Evolutionary conservation across 2,888 invertebrate genomes (phyloP).

Genomic region (Ophion ellenae): DNA sequence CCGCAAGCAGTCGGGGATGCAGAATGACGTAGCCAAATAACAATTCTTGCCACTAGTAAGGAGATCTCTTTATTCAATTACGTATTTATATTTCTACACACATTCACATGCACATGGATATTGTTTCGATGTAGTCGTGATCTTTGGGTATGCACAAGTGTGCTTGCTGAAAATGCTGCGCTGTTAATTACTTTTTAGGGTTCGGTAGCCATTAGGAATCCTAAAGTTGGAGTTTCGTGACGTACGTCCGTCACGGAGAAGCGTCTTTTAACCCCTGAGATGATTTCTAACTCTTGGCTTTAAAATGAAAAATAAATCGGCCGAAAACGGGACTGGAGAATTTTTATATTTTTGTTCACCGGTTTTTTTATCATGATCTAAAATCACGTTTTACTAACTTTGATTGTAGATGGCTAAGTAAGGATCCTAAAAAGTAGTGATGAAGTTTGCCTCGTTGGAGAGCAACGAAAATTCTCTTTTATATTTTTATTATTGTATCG

Average conservation of each 20-base stretch:
- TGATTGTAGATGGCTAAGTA: too few relatives aligned
- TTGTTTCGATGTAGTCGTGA: constrained; percentile 31
- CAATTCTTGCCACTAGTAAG: constrained; percentile 83
- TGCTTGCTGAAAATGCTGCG: not conserved
- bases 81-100: constrained; percentile 35
- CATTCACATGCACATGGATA: constrained; percentile 11
- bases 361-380: too few relatives aligned
- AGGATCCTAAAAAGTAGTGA: too few relatives aligned
- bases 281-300: not conserved
- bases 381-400: too few relatives aligned
- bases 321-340: not conserved
- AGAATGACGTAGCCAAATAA: constrained; percentile 83
- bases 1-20: constrained; percentile 83
- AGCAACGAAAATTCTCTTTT: too few relatives aligned
- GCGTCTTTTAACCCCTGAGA: not conserved
- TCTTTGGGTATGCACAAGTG: constrained; percentile 47
- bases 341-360: not conserved
- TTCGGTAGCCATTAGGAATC: not conserved
- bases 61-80: constrained; percentile 75
- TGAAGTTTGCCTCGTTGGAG: too few relatives aligned
- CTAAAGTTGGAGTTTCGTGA: not conserved
- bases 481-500: too few relatives aligned
- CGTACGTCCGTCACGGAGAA: not conserved
- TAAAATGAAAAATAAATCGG: not conserved
- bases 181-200: not conserved